phyloP scores from a whole-genome alignment of 2,113 vertebrate genomes.

The Casuarius casuarius region DNA sequence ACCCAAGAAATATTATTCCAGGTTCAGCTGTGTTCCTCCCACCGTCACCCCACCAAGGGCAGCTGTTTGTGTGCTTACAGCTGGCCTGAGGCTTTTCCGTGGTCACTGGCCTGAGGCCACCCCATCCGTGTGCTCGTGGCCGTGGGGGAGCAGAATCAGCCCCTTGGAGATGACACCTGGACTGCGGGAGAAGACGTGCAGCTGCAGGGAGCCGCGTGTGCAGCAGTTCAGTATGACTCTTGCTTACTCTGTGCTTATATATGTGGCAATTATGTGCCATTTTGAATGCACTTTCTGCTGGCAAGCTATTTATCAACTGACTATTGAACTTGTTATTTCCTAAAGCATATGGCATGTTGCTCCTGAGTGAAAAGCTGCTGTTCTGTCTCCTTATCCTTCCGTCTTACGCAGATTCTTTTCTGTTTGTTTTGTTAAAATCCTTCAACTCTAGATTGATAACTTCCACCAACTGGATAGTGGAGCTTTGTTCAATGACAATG shows the following conservation, averaged over 20 bases:
- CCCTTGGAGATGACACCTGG: not conserved
- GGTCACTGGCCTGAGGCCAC: not conserved
- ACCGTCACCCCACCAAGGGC: fast-evolving
- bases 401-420: constrained; percentile 53
- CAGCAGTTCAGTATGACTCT: not conserved
- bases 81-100: not conserved
- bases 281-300: constrained; percentile 13
- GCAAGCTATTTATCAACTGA: constrained; percentile 51
- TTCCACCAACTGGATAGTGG: constrained; percentile 39
- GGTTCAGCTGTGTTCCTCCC: not conserved
- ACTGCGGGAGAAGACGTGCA: not conserved
- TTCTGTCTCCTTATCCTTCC: constrained; percentile 57
- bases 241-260: not conserved
- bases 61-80: not conserved
- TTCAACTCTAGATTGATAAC: constrained; percentile 63
- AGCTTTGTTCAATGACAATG: not conserved
- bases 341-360: not conserved
- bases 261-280: not conserved
- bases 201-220: not conserved
- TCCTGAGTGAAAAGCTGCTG: constrained; percentile 64
- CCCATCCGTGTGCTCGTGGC: fast-evolving
- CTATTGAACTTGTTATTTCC: constrained; percentile 63
- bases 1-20: not conserved
- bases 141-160: not conserved
- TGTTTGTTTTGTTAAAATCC: constrained; percentile 70